A percentile compares a stretch with the other conserved stretches of the same genome.
Evolutionary conservation across 2,113 vertebrate genomes (phyloP).

Genomic region (Onychorhynchus coronatus): DNA sequence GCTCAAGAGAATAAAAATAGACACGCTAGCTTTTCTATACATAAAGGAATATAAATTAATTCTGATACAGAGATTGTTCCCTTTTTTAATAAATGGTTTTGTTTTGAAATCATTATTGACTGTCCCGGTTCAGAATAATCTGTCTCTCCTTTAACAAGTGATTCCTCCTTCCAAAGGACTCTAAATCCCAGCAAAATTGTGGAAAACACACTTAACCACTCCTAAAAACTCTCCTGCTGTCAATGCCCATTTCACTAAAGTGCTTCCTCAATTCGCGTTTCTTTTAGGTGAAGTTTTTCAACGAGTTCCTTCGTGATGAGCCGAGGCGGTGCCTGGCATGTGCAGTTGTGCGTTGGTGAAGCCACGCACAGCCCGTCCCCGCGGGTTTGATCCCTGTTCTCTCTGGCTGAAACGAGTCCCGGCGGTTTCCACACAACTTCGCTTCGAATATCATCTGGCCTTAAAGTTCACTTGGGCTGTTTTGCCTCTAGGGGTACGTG

Average conservation of each 20-base stretch:
- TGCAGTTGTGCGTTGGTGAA: background rate
- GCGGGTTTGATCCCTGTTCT: background rate
- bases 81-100: background rate
- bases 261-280: background rate
- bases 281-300: background rate
- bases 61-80: background rate
- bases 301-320: background rate
- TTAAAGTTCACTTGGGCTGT: background rate
- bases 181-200: background rate
- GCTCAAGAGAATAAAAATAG: background rate
- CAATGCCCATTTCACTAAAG: background rate
- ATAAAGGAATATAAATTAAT: background rate
- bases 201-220: background rate
- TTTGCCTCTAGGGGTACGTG: slow-evolving; percentile 1
- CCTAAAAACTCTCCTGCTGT: background rate
- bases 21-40: background rate
- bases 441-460: background rate
- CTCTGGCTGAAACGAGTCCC: background rate
- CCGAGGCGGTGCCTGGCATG: background rate
- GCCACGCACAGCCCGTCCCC: background rate
- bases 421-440: background rate
- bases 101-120: background rate
- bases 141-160: background rate
- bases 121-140: background rate
- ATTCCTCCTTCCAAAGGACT: background rate